These are phyloP conservation scores for Turritopsis dohrnii DNA, from an alignment of 30 jellyfish, hydroid and myxozoan genomes.

Conservation along the genomic window DNA sequence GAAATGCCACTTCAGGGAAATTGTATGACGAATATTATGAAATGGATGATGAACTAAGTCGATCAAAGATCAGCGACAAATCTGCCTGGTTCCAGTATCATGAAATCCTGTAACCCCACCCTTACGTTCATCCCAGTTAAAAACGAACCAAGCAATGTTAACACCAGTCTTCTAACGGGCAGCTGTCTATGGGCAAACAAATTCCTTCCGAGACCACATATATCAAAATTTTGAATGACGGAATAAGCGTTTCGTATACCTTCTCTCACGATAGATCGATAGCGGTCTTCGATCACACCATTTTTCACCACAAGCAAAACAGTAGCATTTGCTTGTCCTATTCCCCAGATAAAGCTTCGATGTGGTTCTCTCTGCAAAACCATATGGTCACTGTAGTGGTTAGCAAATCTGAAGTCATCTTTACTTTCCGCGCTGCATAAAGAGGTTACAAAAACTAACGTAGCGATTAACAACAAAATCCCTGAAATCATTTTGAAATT, in stretches of 20 bases:
- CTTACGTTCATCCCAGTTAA: neutral
- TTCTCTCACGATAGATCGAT: neutral
- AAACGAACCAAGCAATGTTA: too few species aligned
- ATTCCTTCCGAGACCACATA: too few species aligned
- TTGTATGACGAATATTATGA: too few species aligned
- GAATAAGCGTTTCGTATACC: neutral
- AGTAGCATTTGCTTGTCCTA: conserved; percentile 10
- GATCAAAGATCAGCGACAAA: too few species aligned
- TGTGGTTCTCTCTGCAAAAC: conserved; percentile 33
- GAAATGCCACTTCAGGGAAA: too few species aligned
- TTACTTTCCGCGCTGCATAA: neutral
- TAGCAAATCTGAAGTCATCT: conserved; percentile 31
- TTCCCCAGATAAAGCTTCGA: conserved; percentile 35
- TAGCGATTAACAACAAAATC: neutral
- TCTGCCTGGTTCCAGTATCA: too few species aligned
- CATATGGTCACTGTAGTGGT: conserved; percentile 33
- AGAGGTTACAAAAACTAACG: neutral
- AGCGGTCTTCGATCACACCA: neutral
- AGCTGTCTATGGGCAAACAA: too few species aligned
- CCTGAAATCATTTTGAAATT: neutral
- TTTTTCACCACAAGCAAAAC: neutral
- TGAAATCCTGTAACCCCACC: neutral
- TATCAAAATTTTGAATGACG: neutral
- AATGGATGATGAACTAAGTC: too few species aligned
- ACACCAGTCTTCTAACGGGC: too few species aligned